Evolutionary conservation across 2,797 vertebrate species (phyloP), one percentile per base, ranked within the genome.

Genomic region (Synaphobranchus kaupii): DNA sequence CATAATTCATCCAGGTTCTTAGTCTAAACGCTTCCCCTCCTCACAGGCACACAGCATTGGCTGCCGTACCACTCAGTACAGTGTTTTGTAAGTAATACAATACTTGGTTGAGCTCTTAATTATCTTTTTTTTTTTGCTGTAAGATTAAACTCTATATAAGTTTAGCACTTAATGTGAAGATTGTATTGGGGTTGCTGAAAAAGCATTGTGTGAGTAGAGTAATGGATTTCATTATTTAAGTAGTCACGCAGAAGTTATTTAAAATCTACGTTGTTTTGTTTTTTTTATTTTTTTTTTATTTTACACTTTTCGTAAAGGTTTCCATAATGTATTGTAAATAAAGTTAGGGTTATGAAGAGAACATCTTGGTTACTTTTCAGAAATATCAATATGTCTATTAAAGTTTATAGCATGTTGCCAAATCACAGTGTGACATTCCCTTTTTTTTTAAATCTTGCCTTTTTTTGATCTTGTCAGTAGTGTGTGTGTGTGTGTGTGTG

Each of bases 151-250:
- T 84, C 83, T 81, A 63, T 90, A 93, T 93, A 92, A 91, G 94
- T 95, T 96, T 96, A 96, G 96, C 96, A 97, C 96, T 97, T 97
- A 96, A 96, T 97, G 96, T 97, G 96, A 97, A 97, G 93, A 92
- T 95, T 97, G 95, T 95, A 96, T 96, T 95, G 94, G 95, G 96
- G 95, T 95, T 96, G 95, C 95, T 96, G 94, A 96, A 94, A 95
- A 91, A 92, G 93, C 93, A 92, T 95, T 94, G 94, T 96, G 96
- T 96, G 96, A 96, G 96, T 96, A 96, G 95, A 95, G 94, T 96
- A 96, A 96, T 95, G 95, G 93, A 93, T 95, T 95, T 90, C 94
- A 95, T 96, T 96, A 96, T 96, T 96, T 96, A 96, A 96, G 95
- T 96, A 96, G 95, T 95, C 95, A 96, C 91, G 94, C 95, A 95